A percentile compares a stretch with the other conserved stretches of the same genome.
phyloP scores from a whole-genome alignment of 2,888 invertebrate species.

The Lamellibrachia satsuma region DNA sequence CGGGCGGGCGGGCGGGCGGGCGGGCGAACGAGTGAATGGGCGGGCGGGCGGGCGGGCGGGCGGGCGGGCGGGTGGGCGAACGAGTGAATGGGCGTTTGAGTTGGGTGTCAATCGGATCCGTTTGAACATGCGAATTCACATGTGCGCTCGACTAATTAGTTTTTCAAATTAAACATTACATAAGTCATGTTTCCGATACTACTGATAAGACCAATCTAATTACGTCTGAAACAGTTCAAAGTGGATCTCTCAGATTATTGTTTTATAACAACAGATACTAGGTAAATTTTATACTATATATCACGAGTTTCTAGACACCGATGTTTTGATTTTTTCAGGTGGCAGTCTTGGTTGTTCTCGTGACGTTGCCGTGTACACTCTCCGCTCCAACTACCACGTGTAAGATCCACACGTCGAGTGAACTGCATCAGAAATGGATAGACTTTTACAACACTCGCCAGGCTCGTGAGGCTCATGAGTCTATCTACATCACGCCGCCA shows the following conservation, averaged over 20 bases:
- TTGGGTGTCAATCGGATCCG: not conserved
- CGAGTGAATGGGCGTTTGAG: not conserved
- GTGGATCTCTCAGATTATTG: not conserved
- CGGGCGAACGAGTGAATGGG: no score
- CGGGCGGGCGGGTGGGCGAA: no score
- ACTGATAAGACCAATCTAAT: not conserved
- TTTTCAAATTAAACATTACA: not conserved
- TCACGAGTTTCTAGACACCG: not conserved
- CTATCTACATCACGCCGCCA: not conserved
- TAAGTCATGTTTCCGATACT: not conserved
- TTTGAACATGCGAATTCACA: not conserved
- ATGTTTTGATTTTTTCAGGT: not conserved
- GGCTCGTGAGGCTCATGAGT: not conserved
- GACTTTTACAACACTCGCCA: not conserved
- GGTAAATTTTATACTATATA: not conserved
- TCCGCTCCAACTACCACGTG: not conserved
- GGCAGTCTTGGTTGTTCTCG: not conserved
- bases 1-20: no score
- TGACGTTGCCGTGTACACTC: not conserved
- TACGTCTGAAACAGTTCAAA: not conserved
- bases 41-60: not conserved
- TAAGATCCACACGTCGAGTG: not conserved
- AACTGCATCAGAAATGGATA: not conserved
- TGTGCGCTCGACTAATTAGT: not conserved
- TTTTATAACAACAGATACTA: not conserved